Conservation (phyloP, 2,888 invertebrate species). For the Desoria tigrina region DNA sequence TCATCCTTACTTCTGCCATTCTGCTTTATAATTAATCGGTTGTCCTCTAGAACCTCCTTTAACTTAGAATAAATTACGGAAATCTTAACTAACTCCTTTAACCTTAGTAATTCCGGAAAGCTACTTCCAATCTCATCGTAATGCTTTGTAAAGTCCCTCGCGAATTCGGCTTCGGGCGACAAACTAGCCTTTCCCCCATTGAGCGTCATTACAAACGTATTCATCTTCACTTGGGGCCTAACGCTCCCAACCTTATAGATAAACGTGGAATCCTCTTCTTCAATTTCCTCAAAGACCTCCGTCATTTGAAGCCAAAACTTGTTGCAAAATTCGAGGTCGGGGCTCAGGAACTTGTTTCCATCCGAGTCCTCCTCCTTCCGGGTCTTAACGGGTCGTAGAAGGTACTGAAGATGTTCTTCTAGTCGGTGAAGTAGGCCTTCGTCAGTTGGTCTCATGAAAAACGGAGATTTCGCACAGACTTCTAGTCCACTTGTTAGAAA, state of each 20-base stretch:
- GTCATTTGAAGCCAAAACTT: slow-evolving; percentile 38
- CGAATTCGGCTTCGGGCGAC: slow-evolving; percentile 38
- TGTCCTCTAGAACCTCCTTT: slow-evolving; percentile 32
- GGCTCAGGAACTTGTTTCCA: slow-evolving; percentile 2
- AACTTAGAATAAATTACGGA: slow-evolving; percentile 42
- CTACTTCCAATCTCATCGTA: slow-evolving; percentile 38
- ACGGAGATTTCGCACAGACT: slow-evolving; percentile 36
- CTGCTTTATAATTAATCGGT: slow-evolving; percentile 5
- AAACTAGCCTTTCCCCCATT: slow-evolving; percentile 22
- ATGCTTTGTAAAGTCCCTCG: slow-evolving; percentile 36
- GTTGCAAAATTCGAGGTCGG: slow-evolving; percentile 22
- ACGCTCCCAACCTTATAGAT: slow-evolving; percentile 40
- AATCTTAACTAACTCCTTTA: slow-evolving; percentile 43
- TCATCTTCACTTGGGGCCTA: slow-evolving; percentile 32
- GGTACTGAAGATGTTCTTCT: slow-evolving; percentile 43
- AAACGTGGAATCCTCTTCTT: slow-evolving; percentile 29
- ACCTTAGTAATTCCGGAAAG: slow-evolving; percentile 41
- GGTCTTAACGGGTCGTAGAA: slow-evolving; percentile 32
- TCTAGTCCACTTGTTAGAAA: slow-evolving; percentile 42
- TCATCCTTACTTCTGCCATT: slow-evolving; percentile 21
- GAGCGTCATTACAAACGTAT: slow-evolving; percentile 37
- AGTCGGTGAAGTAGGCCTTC: slow-evolving; percentile 38
- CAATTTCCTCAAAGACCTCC: slow-evolving; percentile 45
- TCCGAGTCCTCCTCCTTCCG: slow-evolving; percentile 27
- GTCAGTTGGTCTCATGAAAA: slow-evolving; percentile 36